Conservation (phyloP, 2,113 vertebrate genomes). For the Coregonus clupeaformis region DNA sequence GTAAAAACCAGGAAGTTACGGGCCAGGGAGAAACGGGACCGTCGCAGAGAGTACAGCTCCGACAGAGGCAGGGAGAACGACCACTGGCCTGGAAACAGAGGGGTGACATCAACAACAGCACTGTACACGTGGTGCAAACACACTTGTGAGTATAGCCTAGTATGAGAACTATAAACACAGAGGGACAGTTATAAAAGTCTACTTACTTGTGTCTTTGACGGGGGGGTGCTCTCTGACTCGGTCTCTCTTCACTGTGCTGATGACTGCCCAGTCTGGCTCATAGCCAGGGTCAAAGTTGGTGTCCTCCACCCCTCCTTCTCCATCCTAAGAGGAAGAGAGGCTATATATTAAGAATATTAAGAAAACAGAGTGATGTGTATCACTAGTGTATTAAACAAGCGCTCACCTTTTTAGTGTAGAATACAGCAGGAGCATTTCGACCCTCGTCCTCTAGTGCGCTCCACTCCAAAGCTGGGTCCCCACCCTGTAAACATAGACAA, state of each 20-base stretch:
- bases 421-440: slow-evolving; percentile 74
- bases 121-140: slow-evolving; percentile 2
- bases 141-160: slow-evolving; percentile 7
- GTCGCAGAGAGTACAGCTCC: slow-evolving; percentile 86
- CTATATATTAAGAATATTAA: background rate
- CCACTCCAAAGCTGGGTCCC: slow-evolving; percentile 82
- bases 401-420: slow-evolving; percentile 83
- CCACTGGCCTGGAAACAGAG: slow-evolving; percentile 73
- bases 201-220: slow-evolving; percentile 54
- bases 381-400: background rate
- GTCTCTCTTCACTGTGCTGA: slow-evolving; percentile 83
- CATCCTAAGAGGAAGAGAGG: slow-evolving; percentile 67
- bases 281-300: slow-evolving; percentile 87
- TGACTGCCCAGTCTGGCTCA: slow-evolving; percentile 91
- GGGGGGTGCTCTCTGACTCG: slow-evolving; percentile 43
- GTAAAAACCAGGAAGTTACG: slow-evolving; percentile 88
- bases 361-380: background rate
- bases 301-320: slow-evolving; percentile 81
- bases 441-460: slow-evolving; percentile 80
- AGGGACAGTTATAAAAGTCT: background rate
- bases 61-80: slow-evolving; percentile 86
- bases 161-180: background rate
- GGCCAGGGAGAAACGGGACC: slow-evolving; percentile 84
- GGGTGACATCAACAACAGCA: background rate
- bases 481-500: slow-evolving; percentile 65